Base-by-base conservation (phyloP, 2,797 vertebrate species). In the Bufotes viridis region DNA sequence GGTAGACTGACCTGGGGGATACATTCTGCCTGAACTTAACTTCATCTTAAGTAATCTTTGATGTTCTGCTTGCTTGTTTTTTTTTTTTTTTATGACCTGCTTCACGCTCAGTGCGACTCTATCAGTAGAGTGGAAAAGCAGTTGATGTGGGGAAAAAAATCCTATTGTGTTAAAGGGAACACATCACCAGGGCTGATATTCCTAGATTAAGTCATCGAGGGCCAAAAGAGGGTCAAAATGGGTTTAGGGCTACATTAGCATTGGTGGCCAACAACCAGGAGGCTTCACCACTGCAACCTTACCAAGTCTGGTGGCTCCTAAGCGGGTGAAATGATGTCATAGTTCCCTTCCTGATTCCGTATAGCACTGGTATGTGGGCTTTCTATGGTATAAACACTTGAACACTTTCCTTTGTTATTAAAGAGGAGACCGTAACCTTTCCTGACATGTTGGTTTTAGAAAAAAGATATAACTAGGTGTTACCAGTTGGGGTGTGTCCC, bases 11-110 rank as follows among this genome's bases (percentile, higher is more conserved):
- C 70, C 82, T 63, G 70, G 69, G 82, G 57, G 70, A 57, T 22
- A 63, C 17, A 84, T 74, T 55, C 24, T 15, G 67, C 20, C 18
- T 63, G 29, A 63, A 51, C 34, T 63, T 81, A 22, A 81, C 58
- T 81, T 65, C 60, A 65, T 81, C 17, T 81, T 7, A 74, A 83
- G 81, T 83, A 20, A 72, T 61, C 82, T 75, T 76, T 84, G 70
- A 84, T 76, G 57, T 84, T 60, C 70, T 76, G 1, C 29, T 75
- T 49, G 78, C 78, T 79, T 81, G 61, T 67, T 74, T 15, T 20
- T 26, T 79, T 81, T 42, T 67, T 74, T 15, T 20, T 26, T 75
- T 72, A 63, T 74, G 29, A 42, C 51, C 29, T 20, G 42, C 15
- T 60, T 24, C 70, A 49, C 10, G 57, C 26, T 49, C 29, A 7